These are phyloP conservation scores for Diarsia brunnea DNA, from an alignment of 2,888 invertebrate species.

Conservation along the genomic window DNA sequence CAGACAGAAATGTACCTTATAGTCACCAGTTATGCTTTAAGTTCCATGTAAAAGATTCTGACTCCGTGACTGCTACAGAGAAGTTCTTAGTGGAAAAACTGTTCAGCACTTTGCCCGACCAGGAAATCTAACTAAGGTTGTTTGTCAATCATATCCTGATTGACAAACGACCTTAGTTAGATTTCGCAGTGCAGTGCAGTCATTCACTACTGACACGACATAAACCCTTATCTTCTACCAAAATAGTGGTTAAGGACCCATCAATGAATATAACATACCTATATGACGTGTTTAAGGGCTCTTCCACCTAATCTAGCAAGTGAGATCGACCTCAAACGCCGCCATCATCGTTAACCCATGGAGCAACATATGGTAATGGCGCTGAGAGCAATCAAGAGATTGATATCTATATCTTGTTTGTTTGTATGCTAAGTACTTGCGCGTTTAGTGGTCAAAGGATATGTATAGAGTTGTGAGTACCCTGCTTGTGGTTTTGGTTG, in stretches of 20 bases:
- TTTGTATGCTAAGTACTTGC: slow-evolving; percentile 75
- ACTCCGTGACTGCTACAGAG: too few species aligned
- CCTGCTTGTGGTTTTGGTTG: too few species aligned
- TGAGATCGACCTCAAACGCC: slow-evolving; percentile 38
- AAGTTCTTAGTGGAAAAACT: too few species aligned
- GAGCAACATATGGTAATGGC: slow-evolving; percentile 49
- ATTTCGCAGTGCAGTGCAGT: not conserved
- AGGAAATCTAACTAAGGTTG: too few species aligned
- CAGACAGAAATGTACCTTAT: too few species aligned
- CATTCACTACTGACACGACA: not conserved
- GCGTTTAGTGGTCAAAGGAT: slow-evolving; percentile 67
- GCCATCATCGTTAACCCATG: slow-evolving; percentile 54
- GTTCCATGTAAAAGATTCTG: too few species aligned
- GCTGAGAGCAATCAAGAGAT: slow-evolving; percentile 75
- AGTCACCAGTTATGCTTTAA: too few species aligned
- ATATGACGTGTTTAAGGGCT: slow-evolving; percentile 21
- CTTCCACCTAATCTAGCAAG: slow-evolving; percentile 24
- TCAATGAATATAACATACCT: slow-evolving; percentile 21
- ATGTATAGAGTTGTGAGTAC: slow-evolving; percentile 68
- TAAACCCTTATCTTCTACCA: slow-evolving; percentile 18
- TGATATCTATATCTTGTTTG: slow-evolving; percentile 80
- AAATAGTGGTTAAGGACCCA: slow-evolving; percentile 9
- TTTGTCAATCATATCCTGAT: too few species aligned
- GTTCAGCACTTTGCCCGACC: too few species aligned
- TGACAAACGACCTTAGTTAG: too few species aligned